phyloP scores from a whole-genome alignment of 2,888 invertebrate species.

The Eretmocerus hayati region DNA sequence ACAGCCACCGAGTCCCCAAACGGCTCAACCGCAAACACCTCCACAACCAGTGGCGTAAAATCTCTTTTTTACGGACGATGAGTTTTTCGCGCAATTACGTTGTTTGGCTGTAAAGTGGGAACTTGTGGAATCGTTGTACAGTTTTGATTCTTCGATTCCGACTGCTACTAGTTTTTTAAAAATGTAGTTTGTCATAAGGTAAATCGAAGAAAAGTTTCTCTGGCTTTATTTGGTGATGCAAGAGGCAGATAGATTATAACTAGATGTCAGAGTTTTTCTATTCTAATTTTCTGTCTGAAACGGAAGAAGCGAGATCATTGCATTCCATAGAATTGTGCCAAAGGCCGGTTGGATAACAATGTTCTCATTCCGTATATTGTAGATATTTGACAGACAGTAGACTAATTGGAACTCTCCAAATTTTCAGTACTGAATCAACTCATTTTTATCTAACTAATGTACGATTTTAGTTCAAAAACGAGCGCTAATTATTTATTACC shows the following conservation, averaged over 20 bases:
- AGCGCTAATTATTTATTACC: too few species aligned
- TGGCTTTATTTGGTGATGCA: slow-evolving; percentile 4
- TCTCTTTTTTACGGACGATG: not conserved
- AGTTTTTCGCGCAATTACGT: slow-evolving; percentile 9
- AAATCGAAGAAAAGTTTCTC: slow-evolving; percentile 13
- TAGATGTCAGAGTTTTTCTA: slow-evolving; percentile 14
- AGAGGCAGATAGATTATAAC: slow-evolving; percentile 18
- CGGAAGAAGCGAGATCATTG: slow-evolving; percentile 4
- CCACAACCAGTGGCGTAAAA: slow-evolving; percentile 36
- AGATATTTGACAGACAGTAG: slow-evolving; percentile 23
- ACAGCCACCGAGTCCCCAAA: slow-evolving; percentile 31
- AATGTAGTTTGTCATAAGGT: slow-evolving; percentile 6
- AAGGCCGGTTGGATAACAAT: slow-evolving; percentile 17
- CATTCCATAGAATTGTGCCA: slow-evolving; percentile 14
- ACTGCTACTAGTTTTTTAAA: slow-evolving; percentile 7
- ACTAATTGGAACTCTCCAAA: slow-evolving; percentile 17
- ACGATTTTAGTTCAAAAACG: too few species aligned
- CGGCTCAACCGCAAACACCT: slow-evolving; percentile 37
- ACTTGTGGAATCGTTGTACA: slow-evolving; percentile 10
- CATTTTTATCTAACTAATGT: too few species aligned
- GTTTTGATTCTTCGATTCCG: slow-evolving; percentile 8
- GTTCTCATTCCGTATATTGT: slow-evolving; percentile 24
- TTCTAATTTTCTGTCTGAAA: not conserved
- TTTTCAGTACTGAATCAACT: slow-evolving; percentile 13
- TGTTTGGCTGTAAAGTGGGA: not conserved